Conservation (phyloP, 2,888 invertebrate genomes). For the Apeira syringaria region DNA sequence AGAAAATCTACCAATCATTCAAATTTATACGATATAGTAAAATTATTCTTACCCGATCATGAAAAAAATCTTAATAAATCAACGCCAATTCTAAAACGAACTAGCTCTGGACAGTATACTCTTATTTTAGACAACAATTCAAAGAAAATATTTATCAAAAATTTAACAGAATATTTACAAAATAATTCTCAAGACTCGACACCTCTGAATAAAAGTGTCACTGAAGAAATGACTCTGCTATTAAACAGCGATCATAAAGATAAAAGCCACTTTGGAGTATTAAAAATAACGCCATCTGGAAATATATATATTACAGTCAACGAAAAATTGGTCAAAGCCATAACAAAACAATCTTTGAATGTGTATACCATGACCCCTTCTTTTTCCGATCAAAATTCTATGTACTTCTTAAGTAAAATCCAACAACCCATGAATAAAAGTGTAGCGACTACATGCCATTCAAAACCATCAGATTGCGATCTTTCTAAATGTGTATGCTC, state of each 20-base stretch:
- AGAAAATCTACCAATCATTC: slow-evolving; percentile 48
- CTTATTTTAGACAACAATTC: slow-evolving; percentile 52
- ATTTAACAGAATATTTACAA: slow-evolving; percentile 45
- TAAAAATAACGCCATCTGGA: slow-evolving; percentile 58
- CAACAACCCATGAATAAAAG: slow-evolving; percentile 38
- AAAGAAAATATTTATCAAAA: slow-evolving; percentile 49
- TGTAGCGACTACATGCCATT: slow-evolving; percentile 46
- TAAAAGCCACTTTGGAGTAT: slow-evolving; percentile 39
- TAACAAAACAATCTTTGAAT: slow-evolving; percentile 17
- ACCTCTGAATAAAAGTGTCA: slow-evolving; percentile 44
- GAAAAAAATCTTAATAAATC: slow-evolving; percentile 25
- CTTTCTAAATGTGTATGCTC: slow-evolving; percentile 44
- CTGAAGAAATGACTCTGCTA: slow-evolving; percentile 48
- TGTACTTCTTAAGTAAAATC: slow-evolving; percentile 29
- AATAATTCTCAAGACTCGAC: slow-evolving; percentile 37
- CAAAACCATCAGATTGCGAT: slow-evolving; percentile 37
- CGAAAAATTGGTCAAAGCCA: slow-evolving; percentile 34
- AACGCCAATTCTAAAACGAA: slow-evolving; percentile 42
- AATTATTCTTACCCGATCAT: slow-evolving; percentile 32
- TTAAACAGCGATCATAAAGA: slow-evolving; percentile 36
- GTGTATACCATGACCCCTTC: background rate
- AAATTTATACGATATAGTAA: slow-evolving; percentile 40
- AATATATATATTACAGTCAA: slow-evolving; percentile 52
- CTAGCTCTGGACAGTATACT: slow-evolving; percentile 49
- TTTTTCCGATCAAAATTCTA: slow-evolving; percentile 9